These are phyloP conservation scores for Toxonevra muliebris DNA, from an alignment of 2,888 invertebrate genomes.

Conservation along the genomic window DNA sequence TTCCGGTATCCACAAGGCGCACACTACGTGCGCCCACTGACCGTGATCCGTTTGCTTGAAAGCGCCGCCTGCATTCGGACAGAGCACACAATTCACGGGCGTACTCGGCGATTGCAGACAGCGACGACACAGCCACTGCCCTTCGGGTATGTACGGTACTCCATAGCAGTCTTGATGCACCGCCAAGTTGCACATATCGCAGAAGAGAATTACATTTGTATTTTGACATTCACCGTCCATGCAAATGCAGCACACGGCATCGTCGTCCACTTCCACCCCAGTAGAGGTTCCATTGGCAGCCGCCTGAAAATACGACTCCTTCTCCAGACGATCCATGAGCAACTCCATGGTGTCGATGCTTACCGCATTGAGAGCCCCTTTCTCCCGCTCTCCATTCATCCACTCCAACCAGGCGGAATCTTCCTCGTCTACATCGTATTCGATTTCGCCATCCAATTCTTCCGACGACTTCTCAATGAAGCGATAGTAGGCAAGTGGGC, in stretches of 20 bases:
- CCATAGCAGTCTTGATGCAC: slow-evolving; percentile 99
- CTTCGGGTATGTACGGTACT: slow-evolving; percentile 92
- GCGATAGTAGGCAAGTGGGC: slow-evolving; percentile 89
- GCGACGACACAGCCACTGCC: slow-evolving; percentile 96
- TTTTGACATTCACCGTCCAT: slow-evolving; percentile 99
- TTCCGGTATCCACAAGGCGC: slow-evolving; percentile 99
- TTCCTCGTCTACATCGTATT: slow-evolving; percentile 98
- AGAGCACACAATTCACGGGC: slow-evolving; percentile 96
- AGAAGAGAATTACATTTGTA: slow-evolving; percentile 97
- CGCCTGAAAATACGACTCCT: slow-evolving; percentile 93
- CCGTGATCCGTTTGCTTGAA: slow-evolving; percentile 96
- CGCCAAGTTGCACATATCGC: slow-evolving; percentile 99
- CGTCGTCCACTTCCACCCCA: slow-evolving; percentile 90
- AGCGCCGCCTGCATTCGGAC: slow-evolving; percentile 97
- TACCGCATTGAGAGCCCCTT: slow-evolving; percentile 78
- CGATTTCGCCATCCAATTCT: slow-evolving; percentile 91
- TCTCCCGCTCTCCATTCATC: slow-evolving; percentile 84
- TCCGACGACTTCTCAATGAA: slow-evolving; percentile 95
- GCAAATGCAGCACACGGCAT: slow-evolving; percentile 98
- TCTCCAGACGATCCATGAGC: slow-evolving; percentile 97
- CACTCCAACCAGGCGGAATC: slow-evolving; percentile 93
- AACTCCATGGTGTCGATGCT: slow-evolving; percentile 90
- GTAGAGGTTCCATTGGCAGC: slow-evolving; percentile 76
- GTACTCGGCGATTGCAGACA: slow-evolving; percentile 96
- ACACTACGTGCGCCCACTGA: slow-evolving; percentile 99